Base-by-base conservation (phyloP, 2,888 invertebrate genomes). In the Uloborus plumipes region DNA sequence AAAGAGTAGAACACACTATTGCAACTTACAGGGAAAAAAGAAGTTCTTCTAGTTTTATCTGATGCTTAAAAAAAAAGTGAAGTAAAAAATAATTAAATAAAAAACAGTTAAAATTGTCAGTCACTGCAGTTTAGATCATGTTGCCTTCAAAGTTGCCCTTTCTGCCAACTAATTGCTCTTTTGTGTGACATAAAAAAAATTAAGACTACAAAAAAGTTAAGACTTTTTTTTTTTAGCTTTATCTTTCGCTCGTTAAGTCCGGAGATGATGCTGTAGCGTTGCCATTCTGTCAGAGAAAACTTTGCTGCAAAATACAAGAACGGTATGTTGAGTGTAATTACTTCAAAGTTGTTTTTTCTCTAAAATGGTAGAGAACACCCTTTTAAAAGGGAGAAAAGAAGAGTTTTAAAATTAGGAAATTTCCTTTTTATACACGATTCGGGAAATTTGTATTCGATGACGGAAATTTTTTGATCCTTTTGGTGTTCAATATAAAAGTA, bases 301-400 rank as follows among this genome's bases (percentile, higher is more conserved):
- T 71, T 70, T 64, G 64, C 71, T 22, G 47, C 49, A 47, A 71
- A 70, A 70, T 59, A 70, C 51, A 22, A 26, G 77, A 77, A 64
- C 64, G 64, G 62, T 70, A 77, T 77, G 65, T 71, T 77, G 64
- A 65, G 64, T 55, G 71, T 77, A 77, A 77, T 78, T 78, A 72
- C 65, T 72, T 78, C 72, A 66, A 78, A 71, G 59, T 64, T 18
- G 64, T 47, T 31, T 51, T 66, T 66, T 51, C 51, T 26, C 18
- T 65, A 51, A 66, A 66, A 66, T 20, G 22, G 51, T 66, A 47
- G 66, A 16, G 66, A 66, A 66, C 50, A 66, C 51, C 51, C 66
- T 66, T 66, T 66, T 26, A 51, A 66, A 66, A 26, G 50, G 51
- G 11, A 50, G 50, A 51, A 26, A 51, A 49, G 39, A 64, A 51